Evolutionary conservation across 2,888 invertebrate species (phyloP).

Genomic region (Cyclophora albipunctata): DNA sequence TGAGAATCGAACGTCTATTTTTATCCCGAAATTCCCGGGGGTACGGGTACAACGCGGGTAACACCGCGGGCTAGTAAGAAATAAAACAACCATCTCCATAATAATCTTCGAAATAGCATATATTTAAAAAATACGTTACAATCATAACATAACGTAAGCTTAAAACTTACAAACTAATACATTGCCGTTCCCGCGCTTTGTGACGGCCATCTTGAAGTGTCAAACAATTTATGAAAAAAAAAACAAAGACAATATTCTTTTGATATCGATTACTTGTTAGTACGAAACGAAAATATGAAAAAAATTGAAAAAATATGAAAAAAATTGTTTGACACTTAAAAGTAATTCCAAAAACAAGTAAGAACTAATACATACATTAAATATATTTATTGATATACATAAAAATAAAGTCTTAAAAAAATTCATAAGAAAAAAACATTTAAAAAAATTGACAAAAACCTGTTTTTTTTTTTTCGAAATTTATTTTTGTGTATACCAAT

Average conservation of each 20-base stretch:
- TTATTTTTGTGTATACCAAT: no score
- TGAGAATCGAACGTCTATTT: no score
- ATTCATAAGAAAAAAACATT: not conserved
- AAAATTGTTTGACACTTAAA: no score
- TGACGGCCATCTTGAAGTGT: conserved; percentile 11
- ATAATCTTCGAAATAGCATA: conserved; percentile 65
- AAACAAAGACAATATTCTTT: conserved; percentile 20
- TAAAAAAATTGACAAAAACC: conserved; percentile 3
- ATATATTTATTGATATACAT: no score
- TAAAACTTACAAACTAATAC: conserved; percentile 30
- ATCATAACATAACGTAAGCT: conserved; percentile 48
- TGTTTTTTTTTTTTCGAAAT: no score
- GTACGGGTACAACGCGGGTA: no score
- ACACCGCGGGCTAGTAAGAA: conserved; percentile 10
- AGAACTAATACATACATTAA: no score
- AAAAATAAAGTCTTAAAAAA: not conserved
- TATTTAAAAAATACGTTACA: conserved; percentile 65
- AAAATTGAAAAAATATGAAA: no score
- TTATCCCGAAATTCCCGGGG: no score
- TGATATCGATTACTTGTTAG: conserved; percentile 5
- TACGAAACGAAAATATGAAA: no score
- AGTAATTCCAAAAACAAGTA: no score
- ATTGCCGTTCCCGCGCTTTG: conserved; percentile 15
- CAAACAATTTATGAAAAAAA: conserved; percentile 8
- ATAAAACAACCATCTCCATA: conserved; percentile 47